Evolutionary conservation across 2,797 vertebrate species (phyloP).

Genomic region (Distichodus sexfasciatus): DNA sequence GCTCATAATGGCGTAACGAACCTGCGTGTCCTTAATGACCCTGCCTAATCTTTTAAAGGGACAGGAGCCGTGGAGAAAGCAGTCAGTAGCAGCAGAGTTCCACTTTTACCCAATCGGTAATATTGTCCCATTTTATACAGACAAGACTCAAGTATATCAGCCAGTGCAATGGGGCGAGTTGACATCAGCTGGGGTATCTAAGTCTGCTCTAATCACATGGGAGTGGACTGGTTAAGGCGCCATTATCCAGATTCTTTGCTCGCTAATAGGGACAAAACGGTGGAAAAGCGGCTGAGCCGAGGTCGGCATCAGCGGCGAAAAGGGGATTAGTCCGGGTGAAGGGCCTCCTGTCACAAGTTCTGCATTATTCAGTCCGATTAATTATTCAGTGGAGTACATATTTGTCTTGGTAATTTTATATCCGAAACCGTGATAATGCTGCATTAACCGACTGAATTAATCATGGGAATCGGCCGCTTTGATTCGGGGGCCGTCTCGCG

Average conservation of each 20-base stretch:
- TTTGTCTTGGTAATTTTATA: slow-evolving; percentile 81
- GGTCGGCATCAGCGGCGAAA: slow-evolving; percentile 62
- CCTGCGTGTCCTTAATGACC: slow-evolving; percentile 81
- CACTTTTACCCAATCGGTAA: slow-evolving; percentile 44
- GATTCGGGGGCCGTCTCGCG: slow-evolving; percentile 59
- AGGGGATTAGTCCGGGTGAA: slow-evolving; percentile 66
- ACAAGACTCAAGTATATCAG: slow-evolving; percentile 3
- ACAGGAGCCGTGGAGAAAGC: slow-evolving; percentile 58
- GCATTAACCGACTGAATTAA: slow-evolving; percentile 83
- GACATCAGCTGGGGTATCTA: not conserved
- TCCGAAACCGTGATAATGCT: slow-evolving; percentile 68
- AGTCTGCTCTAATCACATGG: not conserved
- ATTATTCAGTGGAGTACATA: slow-evolving; percentile 75
- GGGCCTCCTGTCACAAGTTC: slow-evolving; percentile 66
- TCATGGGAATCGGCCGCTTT: slow-evolving; percentile 79
- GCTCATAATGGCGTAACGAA: slow-evolving; percentile 79
- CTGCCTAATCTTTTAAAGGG: slow-evolving; percentile 77
- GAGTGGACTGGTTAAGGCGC: slow-evolving; percentile 42
- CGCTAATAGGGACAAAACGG: slow-evolving; percentile 60
- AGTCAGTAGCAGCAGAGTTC: slow-evolving; percentile 24
- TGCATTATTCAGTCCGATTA: slow-evolving; percentile 78
- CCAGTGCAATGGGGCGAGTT: not conserved
- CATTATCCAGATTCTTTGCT: slow-evolving; percentile 57
- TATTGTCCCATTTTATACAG: not conserved
- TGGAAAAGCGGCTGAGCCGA: slow-evolving; percentile 46